These are phyloP conservation scores for Azorinus chamasolen DNA, from an alignment of 2,888 invertebrate genomes.

Conservation along the genomic window DNA sequence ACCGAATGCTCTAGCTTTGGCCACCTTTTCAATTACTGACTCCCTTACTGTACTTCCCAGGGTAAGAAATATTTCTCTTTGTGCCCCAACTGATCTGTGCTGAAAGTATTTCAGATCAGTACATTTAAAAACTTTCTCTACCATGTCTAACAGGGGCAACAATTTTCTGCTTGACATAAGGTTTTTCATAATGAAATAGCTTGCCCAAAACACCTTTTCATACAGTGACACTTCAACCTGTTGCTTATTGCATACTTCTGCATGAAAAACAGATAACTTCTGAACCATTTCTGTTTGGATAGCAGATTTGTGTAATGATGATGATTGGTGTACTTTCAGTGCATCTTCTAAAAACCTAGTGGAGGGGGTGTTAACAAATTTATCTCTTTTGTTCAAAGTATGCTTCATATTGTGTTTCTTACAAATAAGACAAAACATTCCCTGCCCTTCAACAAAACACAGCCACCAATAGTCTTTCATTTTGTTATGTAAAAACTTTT, in stretches of 20 bases:
- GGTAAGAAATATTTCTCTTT: conserved; percentile 30
- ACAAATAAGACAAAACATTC: conserved; percentile 30
- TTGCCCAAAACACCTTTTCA: conserved; percentile 23
- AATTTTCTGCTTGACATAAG: conserved; percentile 29
- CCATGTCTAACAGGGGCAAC: conserved; percentile 17
- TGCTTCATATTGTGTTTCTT: conserved; percentile 30
- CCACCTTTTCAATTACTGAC: conserved; percentile 15
- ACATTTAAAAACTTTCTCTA: conserved; percentile 32
- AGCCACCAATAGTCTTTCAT: conserved; percentile 27
- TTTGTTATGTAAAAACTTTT: conserved; percentile 11
- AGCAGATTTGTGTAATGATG: conserved; percentile 10
- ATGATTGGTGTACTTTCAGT: conserved; percentile 1
- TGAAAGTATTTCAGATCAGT: conserved; percentile 37
- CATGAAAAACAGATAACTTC: conserved; percentile 23
- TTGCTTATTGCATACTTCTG: conserved; percentile 22
- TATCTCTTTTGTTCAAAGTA: conserved; percentile 14
- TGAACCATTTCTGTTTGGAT: conserved; percentile 28
- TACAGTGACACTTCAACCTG: conserved; percentile 13
- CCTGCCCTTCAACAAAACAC: conserved; percentile 25
- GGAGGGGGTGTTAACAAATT: conserved; percentile 19
- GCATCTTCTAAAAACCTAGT: conserved; percentile 19
- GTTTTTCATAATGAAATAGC: conserved; percentile 45
- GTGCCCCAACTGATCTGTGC: conserved; percentile 27
- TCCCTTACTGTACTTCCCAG: conserved; percentile 23
- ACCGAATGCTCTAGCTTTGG: conserved; percentile 16